Conservation (phyloP, 2,113 vertebrate genomes). For the Festucalex cinctus region DNA sequence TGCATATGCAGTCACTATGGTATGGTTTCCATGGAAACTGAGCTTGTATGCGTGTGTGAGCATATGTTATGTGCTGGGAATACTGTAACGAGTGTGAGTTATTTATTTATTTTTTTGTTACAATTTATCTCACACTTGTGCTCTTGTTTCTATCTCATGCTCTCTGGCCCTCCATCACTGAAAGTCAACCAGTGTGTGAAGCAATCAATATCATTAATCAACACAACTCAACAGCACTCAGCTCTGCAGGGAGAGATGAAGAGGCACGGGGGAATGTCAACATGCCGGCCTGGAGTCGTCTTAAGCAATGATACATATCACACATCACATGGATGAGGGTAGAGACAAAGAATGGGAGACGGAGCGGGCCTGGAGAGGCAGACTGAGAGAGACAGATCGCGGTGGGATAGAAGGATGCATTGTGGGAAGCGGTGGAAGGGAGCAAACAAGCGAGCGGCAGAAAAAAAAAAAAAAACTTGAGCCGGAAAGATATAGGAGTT, state of each 20-base stretch:
- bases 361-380: conserved; percentile 54
- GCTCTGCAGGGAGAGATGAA: conserved; percentile 72
- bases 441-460: conserved; percentile 36
- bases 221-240: conserved; percentile 72
- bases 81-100: conserved; percentile 49
- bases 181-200: conserved; percentile 69
- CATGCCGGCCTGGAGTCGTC: conserved; percentile 71
- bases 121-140: conserved; percentile 40
- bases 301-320: conserved; percentile 75
- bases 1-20: conserved; percentile 42
- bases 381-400: conserved; percentile 62
- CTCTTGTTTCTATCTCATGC: conserved; percentile 35
- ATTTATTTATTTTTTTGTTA: conserved; percentile 45
- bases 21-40: conserved; percentile 72
- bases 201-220: conserved; percentile 77
- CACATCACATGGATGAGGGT: conserved; percentile 71
- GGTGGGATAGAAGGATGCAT: conserved; percentile 55
- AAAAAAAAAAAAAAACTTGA: conserved; percentile 39
- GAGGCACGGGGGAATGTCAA: conserved; percentile 73
- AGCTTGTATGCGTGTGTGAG: conserved; percentile 2
- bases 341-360: conserved; percentile 54
- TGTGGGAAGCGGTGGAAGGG: conserved; percentile 52
- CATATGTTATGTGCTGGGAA: conserved; percentile 8
- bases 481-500: conserved; percentile 64
- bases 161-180: conserved; percentile 49